Base-by-base conservation (phyloP, 1,140 invertebrate genomes). In the Ceratosolen fusciceps region DNA sequence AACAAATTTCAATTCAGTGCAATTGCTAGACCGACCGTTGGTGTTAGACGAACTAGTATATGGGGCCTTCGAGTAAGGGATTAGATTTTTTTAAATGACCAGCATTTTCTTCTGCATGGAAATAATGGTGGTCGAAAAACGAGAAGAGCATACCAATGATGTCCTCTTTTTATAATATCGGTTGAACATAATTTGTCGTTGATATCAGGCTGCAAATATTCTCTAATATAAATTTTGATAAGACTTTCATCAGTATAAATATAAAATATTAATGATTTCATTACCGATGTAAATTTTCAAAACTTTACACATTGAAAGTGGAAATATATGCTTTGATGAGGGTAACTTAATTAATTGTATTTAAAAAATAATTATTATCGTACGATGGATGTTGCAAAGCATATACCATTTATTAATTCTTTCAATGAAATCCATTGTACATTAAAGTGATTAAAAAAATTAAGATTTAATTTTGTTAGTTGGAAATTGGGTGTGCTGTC, bases 11-110 rank as follows among this genome's bases (percentile, higher is more conserved):
- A 92, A 75, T 95, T 94, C 89, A 96, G 96, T 82, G 95, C 94
- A 2, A 93, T 98, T 31, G 96, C 96, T 0, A 90, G 97, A 47
- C 97, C 97, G 0, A 98, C 96, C 0, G 96, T 97, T 16, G 96
- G 96, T 1, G 93, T 94, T 19, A 90, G 94, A 82, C 91, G 96
- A 83, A 97, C 96, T 0, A 97, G 96, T 37, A 95, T 98, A 84
- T 98, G 96, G 96, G 95, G 95, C 2, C 88, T 96, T 9, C 90
- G 95, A 81, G 96, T 96, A 52, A 91, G 96, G 86, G 96, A 97
- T 90, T 96, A 84, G 92, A 74, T 12, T 31, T 31, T n/a, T 43
- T 5, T 24, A 62, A 39, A 34, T 72, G 12, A 62, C 49, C 54
- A 74, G 21, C 16, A 16, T 58, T 74, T 54, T 52, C 5, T 37